Conservation (phyloP, 2,113 vertebrate species). For the Electrona antarctica region DNA sequence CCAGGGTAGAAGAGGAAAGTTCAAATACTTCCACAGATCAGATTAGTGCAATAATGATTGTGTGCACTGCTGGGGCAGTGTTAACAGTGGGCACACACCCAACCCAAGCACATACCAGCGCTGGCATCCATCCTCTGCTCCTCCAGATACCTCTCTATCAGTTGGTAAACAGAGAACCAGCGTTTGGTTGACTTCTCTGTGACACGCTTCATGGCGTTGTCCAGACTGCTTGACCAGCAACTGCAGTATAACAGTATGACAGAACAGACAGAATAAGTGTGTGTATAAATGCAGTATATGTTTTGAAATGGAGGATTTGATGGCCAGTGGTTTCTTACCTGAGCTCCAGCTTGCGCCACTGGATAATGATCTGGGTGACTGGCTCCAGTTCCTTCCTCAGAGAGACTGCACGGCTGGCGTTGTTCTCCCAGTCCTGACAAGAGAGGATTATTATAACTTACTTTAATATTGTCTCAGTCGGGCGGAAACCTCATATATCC, state of each 20-base stretch:
- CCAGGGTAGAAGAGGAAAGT: too few relatives aligned
- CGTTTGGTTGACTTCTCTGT: constrained; percentile 87
- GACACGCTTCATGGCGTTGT: constrained; percentile 87
- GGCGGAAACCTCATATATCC: too few relatives aligned
- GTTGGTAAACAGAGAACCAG: constrained; percentile 97
- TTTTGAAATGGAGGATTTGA: background rate
- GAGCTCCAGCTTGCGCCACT: constrained; percentile 93
- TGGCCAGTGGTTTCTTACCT: constrained; percentile 76
- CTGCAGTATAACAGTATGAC: constrained; percentile 63
- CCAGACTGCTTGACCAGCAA: constrained; percentile 94
- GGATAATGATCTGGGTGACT: constrained; percentile 90
- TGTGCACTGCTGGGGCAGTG: too few relatives aligned
- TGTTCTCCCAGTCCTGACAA: constrained; percentile 94
- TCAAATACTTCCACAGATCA: too few relatives aligned
- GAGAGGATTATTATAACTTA: background rate
- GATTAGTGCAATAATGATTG: too few relatives aligned
- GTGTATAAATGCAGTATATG: too few relatives aligned
- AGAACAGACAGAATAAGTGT: constrained; percentile 3
- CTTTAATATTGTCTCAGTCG: background rate
- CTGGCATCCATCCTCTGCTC: constrained; percentile 72
- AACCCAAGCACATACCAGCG: constrained; percentile 73
- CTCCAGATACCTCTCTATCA: constrained; percentile 87
- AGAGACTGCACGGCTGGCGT: constrained; percentile 88
- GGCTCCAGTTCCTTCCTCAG: constrained; percentile 87
- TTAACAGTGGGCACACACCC: too few relatives aligned